Conservation (phyloP, 2,888 invertebrate genomes). For the Villa cingulata region DNA sequence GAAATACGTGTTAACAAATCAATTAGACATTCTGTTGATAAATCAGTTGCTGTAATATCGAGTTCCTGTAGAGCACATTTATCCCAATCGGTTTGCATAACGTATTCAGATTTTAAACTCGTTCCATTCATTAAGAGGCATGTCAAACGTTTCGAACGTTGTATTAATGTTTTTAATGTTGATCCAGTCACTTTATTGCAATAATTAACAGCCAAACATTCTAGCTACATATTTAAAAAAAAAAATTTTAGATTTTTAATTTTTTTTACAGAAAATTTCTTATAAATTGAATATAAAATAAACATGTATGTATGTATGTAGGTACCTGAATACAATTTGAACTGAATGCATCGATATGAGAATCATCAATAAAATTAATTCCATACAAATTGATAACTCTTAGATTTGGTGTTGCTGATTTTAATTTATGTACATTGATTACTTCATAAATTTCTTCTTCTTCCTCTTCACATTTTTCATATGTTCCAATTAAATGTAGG, state of each 20-base stretch:
- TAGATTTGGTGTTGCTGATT: constrained; percentile 94
- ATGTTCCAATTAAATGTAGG: constrained; percentile 92
- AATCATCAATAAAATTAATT: constrained; percentile 96
- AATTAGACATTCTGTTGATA: constrained; percentile 84
- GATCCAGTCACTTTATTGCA: constrained; percentile 95
- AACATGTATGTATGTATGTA: too few species aligned
- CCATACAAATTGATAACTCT: constrained; percentile 96
- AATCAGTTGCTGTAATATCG: constrained; percentile 93
- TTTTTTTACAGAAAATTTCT: not conserved
- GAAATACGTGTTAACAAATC: constrained; percentile 84
- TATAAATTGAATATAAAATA: not conserved
- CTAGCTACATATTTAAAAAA: constrained; percentile 57
- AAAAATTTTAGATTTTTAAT: not conserved
- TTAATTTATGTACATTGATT: constrained; percentile 96
- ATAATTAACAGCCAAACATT: constrained; percentile 93
- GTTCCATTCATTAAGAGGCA: constrained; percentile 95
- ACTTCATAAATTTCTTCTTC: constrained; percentile 99
- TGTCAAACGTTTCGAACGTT: constrained; percentile 79
- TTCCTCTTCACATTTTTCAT: constrained; percentile 95
- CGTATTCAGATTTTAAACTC: constrained; percentile 80
- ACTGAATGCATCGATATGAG: constrained; percentile 95
- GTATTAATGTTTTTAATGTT: constrained; percentile 85
- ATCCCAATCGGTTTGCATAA: constrained; percentile 97
- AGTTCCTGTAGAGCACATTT: constrained; percentile 86
- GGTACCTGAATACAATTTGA: constrained; percentile 83